Evolutionary conservation across 2,113 vertebrate species (phyloP).

Genomic region (Rhea americana): DNA sequence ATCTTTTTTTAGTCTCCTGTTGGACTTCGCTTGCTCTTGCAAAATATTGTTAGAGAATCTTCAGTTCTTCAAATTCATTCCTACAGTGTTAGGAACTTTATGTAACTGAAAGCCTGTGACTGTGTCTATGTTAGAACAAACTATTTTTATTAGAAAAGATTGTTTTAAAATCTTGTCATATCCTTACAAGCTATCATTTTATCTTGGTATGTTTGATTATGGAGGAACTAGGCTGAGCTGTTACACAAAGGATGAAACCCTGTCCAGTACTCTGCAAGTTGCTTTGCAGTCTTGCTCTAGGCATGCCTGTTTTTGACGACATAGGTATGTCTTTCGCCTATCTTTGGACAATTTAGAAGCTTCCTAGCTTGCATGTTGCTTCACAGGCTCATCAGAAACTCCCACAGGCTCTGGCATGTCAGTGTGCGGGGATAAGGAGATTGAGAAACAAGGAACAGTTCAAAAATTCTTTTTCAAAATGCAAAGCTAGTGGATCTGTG

Average conservation of each 20-base stretch:
- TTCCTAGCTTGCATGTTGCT: neutral
- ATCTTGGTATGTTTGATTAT: neutral
- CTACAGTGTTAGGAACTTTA: neutral
- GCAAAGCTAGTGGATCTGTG: neutral
- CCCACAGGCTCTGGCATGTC: accelerated
- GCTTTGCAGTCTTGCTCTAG: neutral
- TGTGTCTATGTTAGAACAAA: neutral
- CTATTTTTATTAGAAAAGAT: slow-evolving; percentile 2
- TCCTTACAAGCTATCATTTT: neutral
- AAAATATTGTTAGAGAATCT: neutral
- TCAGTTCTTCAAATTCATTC: too few species aligned
- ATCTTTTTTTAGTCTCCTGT: neutral
- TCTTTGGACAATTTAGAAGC: neutral
- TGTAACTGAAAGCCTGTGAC: neutral
- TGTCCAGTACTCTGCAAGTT: neutral
- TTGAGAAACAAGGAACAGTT: neutral
- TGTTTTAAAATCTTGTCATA: neutral
- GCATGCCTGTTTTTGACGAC: neutral
- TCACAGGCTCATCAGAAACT: neutral
- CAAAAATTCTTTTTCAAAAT: neutral
- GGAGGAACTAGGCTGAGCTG: neutral
- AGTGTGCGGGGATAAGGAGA: neutral
- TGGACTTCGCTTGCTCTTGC: neutral
- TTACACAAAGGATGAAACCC: neutral
- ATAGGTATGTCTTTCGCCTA: neutral